These are phyloP conservation scores for Pelobates cultripes DNA, from an alignment of 2,797 vertebrate genomes.

Conservation along the genomic window DNA sequence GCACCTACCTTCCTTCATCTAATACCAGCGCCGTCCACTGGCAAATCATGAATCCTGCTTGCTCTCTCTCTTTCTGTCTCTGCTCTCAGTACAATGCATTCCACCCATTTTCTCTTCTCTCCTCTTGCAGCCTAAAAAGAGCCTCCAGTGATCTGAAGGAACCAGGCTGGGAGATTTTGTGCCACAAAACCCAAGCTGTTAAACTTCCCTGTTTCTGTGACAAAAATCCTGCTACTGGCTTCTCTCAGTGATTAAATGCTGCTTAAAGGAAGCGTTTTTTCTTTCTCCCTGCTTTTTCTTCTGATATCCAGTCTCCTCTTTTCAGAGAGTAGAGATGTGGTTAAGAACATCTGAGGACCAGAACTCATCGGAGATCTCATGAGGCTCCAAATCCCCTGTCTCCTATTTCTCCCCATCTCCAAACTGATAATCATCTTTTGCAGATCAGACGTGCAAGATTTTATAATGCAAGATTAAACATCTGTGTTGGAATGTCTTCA, in stretches of 20 bases:
- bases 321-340: slow-evolving; percentile 13
- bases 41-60: background rate
- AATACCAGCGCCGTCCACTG: slow-evolving; percentile 23
- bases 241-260: slow-evolving; percentile 8
- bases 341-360: slow-evolving; percentile 12
- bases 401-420: slow-evolving; percentile 1
- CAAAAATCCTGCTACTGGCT: background rate
- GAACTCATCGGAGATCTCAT: slow-evolving; percentile 11
- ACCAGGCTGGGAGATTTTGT: slow-evolving; percentile 6
- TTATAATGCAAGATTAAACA: slow-evolving; percentile 1
- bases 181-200: background rate
- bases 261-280: background rate
- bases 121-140: slow-evolving; percentile 26
- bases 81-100: slow-evolving; percentile 22
- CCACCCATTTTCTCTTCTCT: slow-evolving; percentile 32
- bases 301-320: background rate
- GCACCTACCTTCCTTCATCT: slow-evolving; percentile 27
- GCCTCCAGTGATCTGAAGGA: slow-evolving; percentile 5
- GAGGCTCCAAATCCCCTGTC: slow-evolving; percentile 18
- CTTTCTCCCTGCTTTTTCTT: background rate
- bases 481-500: slow-evolving; percentile 58
- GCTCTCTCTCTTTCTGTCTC: slow-evolving; percentile 1
- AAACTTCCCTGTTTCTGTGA: slow-evolving; percentile 31
- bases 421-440: background rate
- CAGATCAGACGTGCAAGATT: background rate